phyloP scores from a whole-genome alignment of 1,140 invertebrate genomes.

The Pteromalus puparum region DNA sequence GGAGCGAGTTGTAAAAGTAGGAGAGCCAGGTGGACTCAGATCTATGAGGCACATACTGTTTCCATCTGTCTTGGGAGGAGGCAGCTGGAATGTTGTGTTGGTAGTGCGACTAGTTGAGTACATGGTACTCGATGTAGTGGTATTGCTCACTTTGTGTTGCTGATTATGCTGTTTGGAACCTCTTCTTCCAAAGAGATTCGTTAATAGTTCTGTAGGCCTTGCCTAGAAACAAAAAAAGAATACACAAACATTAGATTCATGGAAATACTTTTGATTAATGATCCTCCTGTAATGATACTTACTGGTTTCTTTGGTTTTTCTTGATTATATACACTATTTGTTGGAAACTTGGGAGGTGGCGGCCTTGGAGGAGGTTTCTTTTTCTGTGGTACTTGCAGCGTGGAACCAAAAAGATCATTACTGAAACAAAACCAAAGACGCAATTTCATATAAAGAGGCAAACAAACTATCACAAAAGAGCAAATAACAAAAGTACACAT shows the following conservation, averaged over 20 bases:
- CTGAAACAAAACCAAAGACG: constrained; percentile 50
- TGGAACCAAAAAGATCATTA: constrained; percentile 65
- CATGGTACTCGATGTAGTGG: not conserved
- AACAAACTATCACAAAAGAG: not conserved
- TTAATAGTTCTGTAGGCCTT: constrained; percentile 69
- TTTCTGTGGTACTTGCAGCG: constrained; percentile 61
- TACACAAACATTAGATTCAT: not conserved
- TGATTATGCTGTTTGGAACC: constrained; percentile 51
- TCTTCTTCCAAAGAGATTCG: constrained; percentile 66
- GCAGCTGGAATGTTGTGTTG: constrained; percentile 36
- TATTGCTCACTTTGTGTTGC: constrained; percentile 39
- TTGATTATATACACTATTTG: constrained; percentile 59
- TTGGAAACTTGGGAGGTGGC: constrained; percentile 71
- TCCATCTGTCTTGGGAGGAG: constrained; percentile 38
- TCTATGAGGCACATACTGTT: constrained; percentile 64
- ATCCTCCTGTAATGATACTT: constrained; percentile 44
- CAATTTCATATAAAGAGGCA: not conserved
- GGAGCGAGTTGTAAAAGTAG: constrained; percentile 83
- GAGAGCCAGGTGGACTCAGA: constrained; percentile 80
- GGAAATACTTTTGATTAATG: not conserved
- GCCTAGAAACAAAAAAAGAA: constrained; percentile 58
- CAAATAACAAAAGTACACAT: not conserved
- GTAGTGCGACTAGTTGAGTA: constrained; percentile 23
- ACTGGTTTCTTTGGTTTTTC: constrained; percentile 70
- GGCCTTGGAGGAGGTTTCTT: constrained; percentile 73